Percentiles rank a stretch among this genome's conserved stretches.
Conservation (phyloP, 2,888 invertebrate genomes). For the Cistogaster globosa region DNA sequence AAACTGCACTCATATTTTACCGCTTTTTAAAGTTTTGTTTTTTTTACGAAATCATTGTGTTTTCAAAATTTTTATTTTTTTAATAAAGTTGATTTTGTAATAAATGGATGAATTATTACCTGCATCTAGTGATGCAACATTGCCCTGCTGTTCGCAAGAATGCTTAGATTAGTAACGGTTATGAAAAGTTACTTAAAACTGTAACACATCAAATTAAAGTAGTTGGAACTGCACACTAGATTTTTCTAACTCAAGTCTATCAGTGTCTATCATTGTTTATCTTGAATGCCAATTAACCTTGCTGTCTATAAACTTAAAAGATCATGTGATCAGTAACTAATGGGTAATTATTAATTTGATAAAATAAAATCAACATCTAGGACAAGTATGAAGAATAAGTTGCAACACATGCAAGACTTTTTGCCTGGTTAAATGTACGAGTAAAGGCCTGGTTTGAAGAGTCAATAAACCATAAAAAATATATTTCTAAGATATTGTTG, state of each 20-base stretch:
- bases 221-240: too few relatives aligned
- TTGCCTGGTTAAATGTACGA: slow-evolving; percentile 26
- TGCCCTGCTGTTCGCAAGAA: neutral
- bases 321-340: too few relatives aligned
- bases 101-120: slow-evolving; percentile 39
- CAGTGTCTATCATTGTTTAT: too few relatives aligned
- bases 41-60: neutral
- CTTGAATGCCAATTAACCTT: too few relatives aligned
- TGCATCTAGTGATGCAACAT: slow-evolving; percentile 29
- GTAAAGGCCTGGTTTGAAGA: slow-evolving; percentile 40
- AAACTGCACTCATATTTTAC: slow-evolving; percentile 32
- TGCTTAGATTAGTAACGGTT: too few relatives aligned
- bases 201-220: too few relatives aligned
- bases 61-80: too few relatives aligned
- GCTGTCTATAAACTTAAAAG: too few relatives aligned
- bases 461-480: slow-evolving; percentile 60
- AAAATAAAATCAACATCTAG: neutral
- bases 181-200: too few relatives aligned
- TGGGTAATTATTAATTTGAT: too few relatives aligned
- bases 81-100: neutral
- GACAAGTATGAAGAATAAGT: slow-evolving; percentile 18
- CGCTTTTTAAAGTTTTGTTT: neutral
- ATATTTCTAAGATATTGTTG: neutral
- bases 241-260: too few relatives aligned
- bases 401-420: neutral